phyloP scores from a whole-genome alignment of 2,888 invertebrate genomes.

The Encarsia formosa region DNA sequence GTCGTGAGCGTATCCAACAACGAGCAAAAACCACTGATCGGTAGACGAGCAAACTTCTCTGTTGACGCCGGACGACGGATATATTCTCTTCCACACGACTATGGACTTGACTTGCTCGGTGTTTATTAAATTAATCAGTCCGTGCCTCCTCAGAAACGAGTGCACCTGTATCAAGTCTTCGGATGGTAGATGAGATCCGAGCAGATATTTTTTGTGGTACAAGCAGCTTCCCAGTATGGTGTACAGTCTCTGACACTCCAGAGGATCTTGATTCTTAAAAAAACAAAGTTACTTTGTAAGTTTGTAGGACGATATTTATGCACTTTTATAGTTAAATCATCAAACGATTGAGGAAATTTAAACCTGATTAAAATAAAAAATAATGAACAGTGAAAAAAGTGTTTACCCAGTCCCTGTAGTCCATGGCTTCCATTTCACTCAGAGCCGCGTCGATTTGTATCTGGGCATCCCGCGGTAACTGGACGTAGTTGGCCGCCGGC shows the following conservation, averaged over 20 bases:
- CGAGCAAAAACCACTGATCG: conserved; percentile 68
- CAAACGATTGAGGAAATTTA: conserved; percentile 1
- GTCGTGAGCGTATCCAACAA: conserved; percentile 68
- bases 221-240: conserved; percentile 64
- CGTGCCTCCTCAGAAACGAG: conserved; percentile 70
- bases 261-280: conserved; percentile 70
- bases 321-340: conserved; percentile 2
- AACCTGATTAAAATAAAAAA: background rate
- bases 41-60: conserved; percentile 49
- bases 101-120: conserved; percentile 67
- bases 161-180: conserved; percentile 73
- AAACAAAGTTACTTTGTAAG: conserved; percentile 6
- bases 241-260: conserved; percentile 70
- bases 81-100: conserved; percentile 75
- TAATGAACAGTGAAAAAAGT: conserved; percentile 6
- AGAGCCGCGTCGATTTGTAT: conserved; percentile 82
- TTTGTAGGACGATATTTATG: too few relatives aligned
- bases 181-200: conserved; percentile 73
- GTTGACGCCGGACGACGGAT: conserved; percentile 54
- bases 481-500: conserved; percentile 62
- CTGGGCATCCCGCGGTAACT: conserved; percentile 71
- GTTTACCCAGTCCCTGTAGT: conserved; percentile 74
- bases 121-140: conserved; percentile 65
- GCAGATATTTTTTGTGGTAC: conserved; percentile 64
- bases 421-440: conserved; percentile 85